phyloP scores from a whole-genome alignment of 2,888 invertebrate genomes.

The Tipula lateralis region DNA sequence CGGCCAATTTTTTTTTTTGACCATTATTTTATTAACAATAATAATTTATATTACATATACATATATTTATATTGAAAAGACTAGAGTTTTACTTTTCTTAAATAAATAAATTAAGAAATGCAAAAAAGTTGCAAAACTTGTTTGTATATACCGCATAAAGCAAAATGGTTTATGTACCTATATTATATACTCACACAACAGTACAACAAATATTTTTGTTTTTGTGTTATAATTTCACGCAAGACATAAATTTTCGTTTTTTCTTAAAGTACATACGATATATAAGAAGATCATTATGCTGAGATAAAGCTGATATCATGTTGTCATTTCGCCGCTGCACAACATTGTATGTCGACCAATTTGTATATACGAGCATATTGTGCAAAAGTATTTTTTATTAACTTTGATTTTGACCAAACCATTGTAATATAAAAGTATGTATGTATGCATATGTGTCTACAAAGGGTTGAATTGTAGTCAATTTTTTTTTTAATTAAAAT shows the following conservation, averaged over 20 bases:
- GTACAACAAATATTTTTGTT: background rate
- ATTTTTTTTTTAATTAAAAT: background rate
- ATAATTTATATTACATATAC: background rate
- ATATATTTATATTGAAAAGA: background rate
- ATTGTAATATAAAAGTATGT: too few relatives aligned
- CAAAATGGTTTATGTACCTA: background rate
- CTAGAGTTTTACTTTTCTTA: slow-evolving; percentile 9
- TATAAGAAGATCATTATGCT: background rate
- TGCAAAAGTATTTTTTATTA: background rate
- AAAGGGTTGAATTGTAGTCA: background rate
- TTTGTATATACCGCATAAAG: background rate
- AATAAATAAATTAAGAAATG: slow-evolving; percentile 15
- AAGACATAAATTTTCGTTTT: background rate
- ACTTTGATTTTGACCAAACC: background rate
- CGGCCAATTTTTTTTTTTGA: background rate
- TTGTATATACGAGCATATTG: background rate
- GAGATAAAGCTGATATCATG: background rate
- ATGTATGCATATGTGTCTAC: background rate
- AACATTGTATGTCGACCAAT: background rate
- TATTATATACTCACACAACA: background rate
- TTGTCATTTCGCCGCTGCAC: background rate
- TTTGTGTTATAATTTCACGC: background rate
- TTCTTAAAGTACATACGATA: background rate
- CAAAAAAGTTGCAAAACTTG: background rate
- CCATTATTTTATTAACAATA: background rate